Evolutionary conservation across 2,888 invertebrate genomes (phyloP).

Genomic region (Omphaloscelis lunosa): DNA sequence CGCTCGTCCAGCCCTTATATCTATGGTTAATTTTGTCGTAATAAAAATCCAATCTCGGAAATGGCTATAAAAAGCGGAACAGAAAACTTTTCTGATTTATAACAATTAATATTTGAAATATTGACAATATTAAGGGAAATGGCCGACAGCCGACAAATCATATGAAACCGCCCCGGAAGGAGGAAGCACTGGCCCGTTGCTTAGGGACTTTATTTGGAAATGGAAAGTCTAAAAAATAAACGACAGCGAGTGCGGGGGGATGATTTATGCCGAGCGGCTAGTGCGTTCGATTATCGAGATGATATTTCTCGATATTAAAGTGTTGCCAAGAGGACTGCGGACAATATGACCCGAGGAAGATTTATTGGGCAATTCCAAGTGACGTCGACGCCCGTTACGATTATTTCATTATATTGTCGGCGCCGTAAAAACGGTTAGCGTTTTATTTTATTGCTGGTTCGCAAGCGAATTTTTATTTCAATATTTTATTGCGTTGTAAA

Average conservation of each 20-base stretch:
- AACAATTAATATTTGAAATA: conserved; percentile 91
- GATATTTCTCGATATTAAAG: conserved; percentile 91
- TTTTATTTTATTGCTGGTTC: conserved; percentile 89
- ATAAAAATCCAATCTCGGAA: conserved; percentile 85
- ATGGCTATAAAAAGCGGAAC: conserved; percentile 81
- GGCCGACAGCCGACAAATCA: conserved; percentile 90
- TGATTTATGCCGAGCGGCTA: conserved; percentile 88
- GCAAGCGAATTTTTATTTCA: conserved; percentile 87
- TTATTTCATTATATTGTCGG: conserved; percentile 90
- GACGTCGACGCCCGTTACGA: conserved; percentile 89
- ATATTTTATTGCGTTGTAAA: conserved; percentile 90
- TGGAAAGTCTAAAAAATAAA: conserved; percentile 91
- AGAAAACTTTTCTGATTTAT: conserved; percentile 89
- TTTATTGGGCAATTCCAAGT: conserved; percentile 89
- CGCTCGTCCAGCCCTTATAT: conserved; percentile 64
- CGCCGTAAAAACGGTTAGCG: conserved; percentile 90
- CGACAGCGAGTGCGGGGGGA: conserved; percentile 85
- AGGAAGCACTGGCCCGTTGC: conserved; percentile 89
- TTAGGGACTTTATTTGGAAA: conserved; percentile 90
- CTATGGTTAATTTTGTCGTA: conserved; percentile 79
- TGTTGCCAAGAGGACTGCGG: conserved; percentile 89
- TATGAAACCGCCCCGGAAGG: conserved; percentile 90
- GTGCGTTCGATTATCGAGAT: conserved; percentile 89
- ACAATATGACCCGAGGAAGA: conserved; percentile 91
- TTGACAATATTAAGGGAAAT: conserved; percentile 90